Percentiles rank a stretch among this genome's conserved stretches.
Conservation (phyloP, 2,888 invertebrate species). For the Pseudococcus viburni region DNA sequence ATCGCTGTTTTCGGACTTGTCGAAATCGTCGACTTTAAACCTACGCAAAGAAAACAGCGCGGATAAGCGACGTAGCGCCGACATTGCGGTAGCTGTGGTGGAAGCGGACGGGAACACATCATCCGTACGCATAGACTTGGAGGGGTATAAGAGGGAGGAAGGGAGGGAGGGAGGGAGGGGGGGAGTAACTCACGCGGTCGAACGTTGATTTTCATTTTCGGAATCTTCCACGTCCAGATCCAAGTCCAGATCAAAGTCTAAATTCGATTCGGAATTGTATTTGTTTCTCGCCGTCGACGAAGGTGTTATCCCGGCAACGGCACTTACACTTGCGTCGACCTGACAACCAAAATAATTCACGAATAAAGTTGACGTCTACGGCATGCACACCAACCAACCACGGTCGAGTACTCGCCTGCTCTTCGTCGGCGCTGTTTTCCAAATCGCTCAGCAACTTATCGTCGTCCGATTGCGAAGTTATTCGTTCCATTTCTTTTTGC, state of each 20-base stretch:
- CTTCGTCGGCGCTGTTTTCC: constrained; percentile 62
- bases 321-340: background rate
- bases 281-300: background rate
- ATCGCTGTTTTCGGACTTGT: constrained; percentile 68
- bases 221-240: constrained; percentile 29
- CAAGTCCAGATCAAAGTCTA: background rate
- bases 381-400: background rate
- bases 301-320: background rate
- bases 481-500: constrained; percentile 40
- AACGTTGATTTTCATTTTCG: background rate
- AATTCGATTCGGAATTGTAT: background rate
- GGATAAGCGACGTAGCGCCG: too few relatives aligned
- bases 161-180: too few relatives aligned
- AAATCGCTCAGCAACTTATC: constrained; percentile 59
- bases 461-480: constrained; percentile 46
- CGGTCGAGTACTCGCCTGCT: background rate
- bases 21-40: background rate
- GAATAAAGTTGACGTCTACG: background rate
- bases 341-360: background rate
- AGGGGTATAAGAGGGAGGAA: too few relatives aligned
- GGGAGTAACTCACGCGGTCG: background rate
- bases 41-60: background rate
- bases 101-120: too few relatives aligned
- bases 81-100: too few relatives aligned
- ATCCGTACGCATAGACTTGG: too few relatives aligned